These are phyloP conservation scores for Irena cyanogastra DNA, from an alignment of 2,113 vertebrate genomes.

Conservation along the genomic window DNA sequence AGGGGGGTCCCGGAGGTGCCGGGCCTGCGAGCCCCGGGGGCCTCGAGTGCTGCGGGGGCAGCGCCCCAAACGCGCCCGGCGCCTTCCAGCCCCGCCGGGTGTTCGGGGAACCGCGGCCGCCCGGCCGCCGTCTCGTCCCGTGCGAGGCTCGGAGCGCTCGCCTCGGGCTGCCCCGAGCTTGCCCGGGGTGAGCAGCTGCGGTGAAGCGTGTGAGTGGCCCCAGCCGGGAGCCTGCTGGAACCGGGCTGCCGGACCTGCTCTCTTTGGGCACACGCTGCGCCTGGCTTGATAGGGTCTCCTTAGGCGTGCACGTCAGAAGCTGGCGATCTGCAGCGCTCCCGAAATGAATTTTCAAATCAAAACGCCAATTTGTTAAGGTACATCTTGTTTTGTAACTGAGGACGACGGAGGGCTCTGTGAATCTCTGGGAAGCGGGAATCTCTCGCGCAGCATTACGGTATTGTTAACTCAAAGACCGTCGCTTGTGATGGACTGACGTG, in stretches of 20 bases:
- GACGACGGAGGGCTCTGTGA: background rate
- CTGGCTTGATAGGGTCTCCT: background rate
- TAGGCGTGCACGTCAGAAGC: background rate
- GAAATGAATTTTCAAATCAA: background rate
- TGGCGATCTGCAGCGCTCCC: background rate
- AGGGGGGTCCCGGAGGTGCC: too few species aligned
- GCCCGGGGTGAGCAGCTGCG: background rate
- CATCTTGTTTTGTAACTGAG: background rate
- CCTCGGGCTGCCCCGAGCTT: background rate
- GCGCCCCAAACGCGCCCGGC: background rate
- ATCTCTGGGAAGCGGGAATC: background rate
- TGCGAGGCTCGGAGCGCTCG: background rate
- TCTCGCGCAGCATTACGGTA: rapidly evolving
- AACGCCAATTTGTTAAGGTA: background rate
- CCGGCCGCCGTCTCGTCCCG: background rate
- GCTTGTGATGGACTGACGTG: background rate
- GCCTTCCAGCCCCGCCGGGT: background rate
- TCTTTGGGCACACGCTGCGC: background rate
- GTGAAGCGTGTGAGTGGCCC: background rate
- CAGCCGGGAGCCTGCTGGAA: background rate
- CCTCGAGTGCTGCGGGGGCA: background rate
- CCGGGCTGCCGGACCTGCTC: background rate
- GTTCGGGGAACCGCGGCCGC: background rate
- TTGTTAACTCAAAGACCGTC: background rate
- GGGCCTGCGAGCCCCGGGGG: background rate